Evolutionary conservation across 2,888 invertebrate genomes (phyloP), one percentile per base, ranked within the genome.

Genomic region (Saturnia japonica): DNA sequence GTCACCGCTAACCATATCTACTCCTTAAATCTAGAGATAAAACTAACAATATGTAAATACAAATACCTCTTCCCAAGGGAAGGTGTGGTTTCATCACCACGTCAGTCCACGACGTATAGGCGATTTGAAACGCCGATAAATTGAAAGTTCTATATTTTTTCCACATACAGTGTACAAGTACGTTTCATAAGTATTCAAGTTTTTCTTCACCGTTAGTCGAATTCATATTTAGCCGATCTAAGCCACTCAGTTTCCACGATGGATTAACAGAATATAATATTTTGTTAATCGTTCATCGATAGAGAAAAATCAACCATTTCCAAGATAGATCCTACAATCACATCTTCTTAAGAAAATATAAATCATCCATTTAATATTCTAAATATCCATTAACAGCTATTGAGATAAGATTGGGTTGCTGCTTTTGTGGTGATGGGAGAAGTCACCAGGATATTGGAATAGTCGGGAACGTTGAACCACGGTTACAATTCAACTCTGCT

Each of bases 401-500:
- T 14, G 28, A 3, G 57, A 60, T 28, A 28, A 60, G 57, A 28
- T 28, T 60, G 14, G 25, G 28, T 60, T 60, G 25, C 28, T 14
- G 25, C 28, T 11, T 64, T 40, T 64, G 40, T 40, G 64, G 64
- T 40, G 64, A 64, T 40, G 40, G 64, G 40, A 40, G 64, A 64
- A 34, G 64, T 40, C 57, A 6, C 57, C 64, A 64, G 64, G 64
- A 64, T 64, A 64, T 64, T 64, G 40, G 40, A 64, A 40, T 40
- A 64, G 78, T 77, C 73, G 73, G 80, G 78, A 78, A 78, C 75
- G 71, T 72, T 74, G 75, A 81, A 80, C 81, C 85, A 83, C 79
- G 82, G 86, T 85, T 83, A 86, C 88, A 86, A 85, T 89, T 87
- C 88, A 88, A 88, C 87, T 85, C 75, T 83, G 81, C 83, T 84